Evolutionary conservation across 2,888 invertebrate species (phyloP).

Genomic region (Labia minor): DNA sequence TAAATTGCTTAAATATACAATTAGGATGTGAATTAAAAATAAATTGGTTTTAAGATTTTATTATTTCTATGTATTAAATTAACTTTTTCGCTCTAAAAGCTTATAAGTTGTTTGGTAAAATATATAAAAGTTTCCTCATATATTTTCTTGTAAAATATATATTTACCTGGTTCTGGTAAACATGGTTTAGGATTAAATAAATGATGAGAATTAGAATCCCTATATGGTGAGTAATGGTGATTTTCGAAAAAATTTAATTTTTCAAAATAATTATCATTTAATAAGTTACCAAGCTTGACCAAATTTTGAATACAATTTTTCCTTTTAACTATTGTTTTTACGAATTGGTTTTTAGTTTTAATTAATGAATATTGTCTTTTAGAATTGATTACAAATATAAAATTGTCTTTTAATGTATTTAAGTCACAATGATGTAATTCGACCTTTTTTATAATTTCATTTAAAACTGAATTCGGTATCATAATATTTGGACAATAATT

Average conservation of each 20-base stretch:
- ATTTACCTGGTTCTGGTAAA: neutral
- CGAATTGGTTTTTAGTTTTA: conserved; percentile 8
- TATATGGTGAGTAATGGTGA: neutral
- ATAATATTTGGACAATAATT: too few species aligned
- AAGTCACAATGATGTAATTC: too few species aligned
- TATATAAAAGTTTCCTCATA: neutral
- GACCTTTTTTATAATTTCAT: too few species aligned
- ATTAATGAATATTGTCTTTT: conserved; percentile 20
- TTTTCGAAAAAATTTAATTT: neutral
- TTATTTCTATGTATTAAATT: too few species aligned
- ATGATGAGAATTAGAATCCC: neutral
- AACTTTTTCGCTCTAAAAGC: too few species aligned
- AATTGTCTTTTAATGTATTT: conserved; percentile 14
- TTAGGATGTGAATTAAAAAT: too few species aligned
- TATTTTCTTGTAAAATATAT: neutral
- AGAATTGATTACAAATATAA: conserved; percentile 18
- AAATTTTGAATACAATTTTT: conserved; percentile 14
- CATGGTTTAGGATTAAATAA: neutral
- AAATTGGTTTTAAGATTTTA: too few species aligned
- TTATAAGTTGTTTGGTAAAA: neutral
- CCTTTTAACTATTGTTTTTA: conserved; percentile 20
- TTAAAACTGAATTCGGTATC: too few species aligned
- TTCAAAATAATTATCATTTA: conserved; percentile 15
- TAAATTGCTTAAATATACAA: too few species aligned
- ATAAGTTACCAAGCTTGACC: neutral